Evolutionary conservation across 2,797 vertebrate species (phyloP), one percentile per base, ranked within the genome.

Genomic region (Mergus octosetaceus): DNA sequence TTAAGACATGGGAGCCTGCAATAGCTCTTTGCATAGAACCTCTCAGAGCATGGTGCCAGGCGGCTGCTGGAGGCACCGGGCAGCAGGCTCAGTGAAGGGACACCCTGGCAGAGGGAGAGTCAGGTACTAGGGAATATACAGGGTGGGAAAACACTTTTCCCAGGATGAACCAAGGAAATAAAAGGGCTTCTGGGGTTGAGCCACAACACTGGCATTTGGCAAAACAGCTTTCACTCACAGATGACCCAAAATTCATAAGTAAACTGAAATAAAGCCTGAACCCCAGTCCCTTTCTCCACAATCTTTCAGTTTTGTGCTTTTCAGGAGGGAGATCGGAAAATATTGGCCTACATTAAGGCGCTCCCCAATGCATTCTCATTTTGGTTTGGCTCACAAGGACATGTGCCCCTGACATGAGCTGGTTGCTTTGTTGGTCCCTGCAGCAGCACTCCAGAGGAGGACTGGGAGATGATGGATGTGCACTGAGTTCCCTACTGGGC

Each of bases 331-430:
- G 47, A 30, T 34, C 17, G 22, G 24, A 78, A 69, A 86, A 36
- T 12, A 20, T 4, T 49, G 32, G 22, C 22, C 39, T 27, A 0
- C 10, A 1, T 51, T 28, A 19, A 43, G 62, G 43, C n/a, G 32
- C 21, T 72, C 54, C 51, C n/a, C 32, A 20, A 16, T 4, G 25
- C 20, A 25, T 49, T 58, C 61, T 62, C 24, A 20, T 53, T 75
- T 74, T 4, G 30, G 60, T 51, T 53, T 64, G 0, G 28, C 70
- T 72, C 27, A 1, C 60, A 60, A 60, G 49, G 61, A 61, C 45
- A 54, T 2, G 4, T 6, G 25, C 5, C 43, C 65, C 32, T 0
- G 0, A 12, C 36, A 21, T 8, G 8, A 4, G 0, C 32, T 8
- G 41, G 34, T 65, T 39, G 21, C 69, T 62, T 21, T 12, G 43